A percentile compares a stretch with the other conserved stretches of the same genome.
Conservation (phyloP, 2,113 vertebrate species). For the Rallus limicola region DNA sequence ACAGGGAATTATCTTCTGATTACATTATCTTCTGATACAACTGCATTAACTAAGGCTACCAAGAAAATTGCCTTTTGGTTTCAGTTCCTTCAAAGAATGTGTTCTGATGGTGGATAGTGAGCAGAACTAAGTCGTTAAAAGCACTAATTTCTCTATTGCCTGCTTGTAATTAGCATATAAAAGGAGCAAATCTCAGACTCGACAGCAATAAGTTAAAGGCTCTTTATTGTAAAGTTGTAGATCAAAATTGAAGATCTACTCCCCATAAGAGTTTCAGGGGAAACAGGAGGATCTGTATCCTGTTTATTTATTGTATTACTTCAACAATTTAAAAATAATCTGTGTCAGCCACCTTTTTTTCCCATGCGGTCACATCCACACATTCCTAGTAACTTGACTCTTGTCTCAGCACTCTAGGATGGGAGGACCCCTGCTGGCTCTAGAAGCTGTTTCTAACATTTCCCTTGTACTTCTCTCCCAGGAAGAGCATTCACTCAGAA, state of each 20-base stretch:
- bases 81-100: background rate
- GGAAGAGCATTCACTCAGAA: background rate
- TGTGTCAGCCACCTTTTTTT: accelerated
- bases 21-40: background rate
- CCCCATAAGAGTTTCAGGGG: background rate
- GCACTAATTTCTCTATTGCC: background rate
- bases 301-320: background rate
- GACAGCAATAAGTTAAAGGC: background rate
- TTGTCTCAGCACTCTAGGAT: background rate
- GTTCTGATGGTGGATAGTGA: background rate
- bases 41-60: background rate
- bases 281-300: background rate
- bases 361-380: background rate
- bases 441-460: background rate
- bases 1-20: background rate
- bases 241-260: background rate
- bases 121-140: background rate
- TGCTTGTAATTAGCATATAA: background rate
- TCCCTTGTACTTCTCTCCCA: background rate
- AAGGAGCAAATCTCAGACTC: background rate
- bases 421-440: background rate
- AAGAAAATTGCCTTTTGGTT: background rate
- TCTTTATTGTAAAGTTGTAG: background rate
- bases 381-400: too few relatives aligned
- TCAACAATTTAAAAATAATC: background rate